Evolutionary conservation across 1,140 invertebrate genomes (phyloP).

Genomic region (Dreissena polymorpha): DNA sequence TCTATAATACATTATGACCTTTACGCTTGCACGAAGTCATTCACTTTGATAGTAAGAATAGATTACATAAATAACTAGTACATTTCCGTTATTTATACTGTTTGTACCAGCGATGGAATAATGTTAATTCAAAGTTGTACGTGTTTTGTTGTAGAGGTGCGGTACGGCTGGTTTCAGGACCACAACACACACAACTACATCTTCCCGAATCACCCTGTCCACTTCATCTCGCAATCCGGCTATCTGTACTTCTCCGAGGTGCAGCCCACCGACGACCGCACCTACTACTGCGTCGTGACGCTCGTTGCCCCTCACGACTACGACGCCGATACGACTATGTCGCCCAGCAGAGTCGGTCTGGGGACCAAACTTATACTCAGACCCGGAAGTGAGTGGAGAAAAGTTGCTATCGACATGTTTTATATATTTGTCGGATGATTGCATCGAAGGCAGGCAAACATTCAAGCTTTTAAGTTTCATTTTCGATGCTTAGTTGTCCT

Average conservation of each 20-base stretch:
- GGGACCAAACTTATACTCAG: constrained; percentile 61
- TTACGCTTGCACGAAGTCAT: no score
- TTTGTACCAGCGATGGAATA: neutral
- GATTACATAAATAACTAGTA: neutral
- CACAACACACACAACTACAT: constrained; percentile 38
- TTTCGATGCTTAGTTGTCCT: neutral
- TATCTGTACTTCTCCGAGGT: constrained; percentile 65
- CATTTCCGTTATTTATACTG: neutral
- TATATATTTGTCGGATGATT: neutral
- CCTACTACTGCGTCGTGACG: constrained; percentile 67
- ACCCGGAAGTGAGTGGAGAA: constrained; percentile 61
- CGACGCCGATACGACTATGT: constrained; percentile 46
- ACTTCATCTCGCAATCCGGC: constrained; percentile 64
- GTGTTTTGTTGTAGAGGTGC: constrained; percentile 59
- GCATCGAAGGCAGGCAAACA: neutral
- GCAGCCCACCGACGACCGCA: constrained; percentile 53
- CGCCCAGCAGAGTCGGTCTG: constrained; percentile 61
- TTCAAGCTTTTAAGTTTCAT: neutral
- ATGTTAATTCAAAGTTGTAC: neutral
- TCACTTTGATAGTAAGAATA: no score
- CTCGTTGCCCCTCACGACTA: constrained; percentile 51
- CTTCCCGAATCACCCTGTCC: constrained; percentile 60
- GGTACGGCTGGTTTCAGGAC: constrained; percentile 62
- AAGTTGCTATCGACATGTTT: neutral
- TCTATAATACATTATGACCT: no score